phyloP scores from a whole-genome alignment of 2,797 vertebrate genomes.

The Ptychadena robeensis region DNA sequence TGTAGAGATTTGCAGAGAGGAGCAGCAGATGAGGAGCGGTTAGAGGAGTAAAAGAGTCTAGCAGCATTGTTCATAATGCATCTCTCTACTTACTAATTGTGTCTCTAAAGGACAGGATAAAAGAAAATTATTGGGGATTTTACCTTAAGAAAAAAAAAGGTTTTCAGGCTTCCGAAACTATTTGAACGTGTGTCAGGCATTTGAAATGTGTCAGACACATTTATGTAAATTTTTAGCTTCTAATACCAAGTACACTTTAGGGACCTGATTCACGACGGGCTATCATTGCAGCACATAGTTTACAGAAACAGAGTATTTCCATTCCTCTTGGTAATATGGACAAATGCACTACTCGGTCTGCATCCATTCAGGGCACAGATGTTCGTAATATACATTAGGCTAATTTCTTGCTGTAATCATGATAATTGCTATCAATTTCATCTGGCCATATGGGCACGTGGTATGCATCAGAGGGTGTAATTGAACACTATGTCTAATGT shows the following conservation, averaged over 20 bases:
- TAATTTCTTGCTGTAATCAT: constrained; percentile 24
- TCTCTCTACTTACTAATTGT: too few species aligned
- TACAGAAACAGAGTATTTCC: background rate
- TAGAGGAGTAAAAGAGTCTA: too few species aligned
- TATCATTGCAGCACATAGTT: background rate
- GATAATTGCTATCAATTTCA: constrained; percentile 36
- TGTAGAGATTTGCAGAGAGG: too few species aligned
- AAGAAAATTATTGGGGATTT: too few species aligned
- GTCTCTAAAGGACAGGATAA: too few species aligned
- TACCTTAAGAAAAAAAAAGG: too few species aligned
- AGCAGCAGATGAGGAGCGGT: too few species aligned
- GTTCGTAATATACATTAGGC: constrained; percentile 28
- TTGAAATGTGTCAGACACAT: too few species aligned
- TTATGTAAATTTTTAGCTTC: too few species aligned
- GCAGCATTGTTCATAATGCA: too few species aligned
- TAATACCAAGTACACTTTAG: background rate
- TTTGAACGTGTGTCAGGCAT: too few species aligned
- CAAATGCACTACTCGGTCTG: background rate
- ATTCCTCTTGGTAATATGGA: background rate
- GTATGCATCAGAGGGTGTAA: background rate
- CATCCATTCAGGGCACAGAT: constrained; percentile 25
- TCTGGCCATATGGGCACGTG: constrained; percentile 7
- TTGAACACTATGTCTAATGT: background rate
- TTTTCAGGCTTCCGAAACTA: too few species aligned
- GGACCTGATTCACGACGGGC: background rate